These are phyloP conservation scores for Calypte anna DNA, from an alignment of 2,113 vertebrate species.

Conservation along the genomic window DNA sequence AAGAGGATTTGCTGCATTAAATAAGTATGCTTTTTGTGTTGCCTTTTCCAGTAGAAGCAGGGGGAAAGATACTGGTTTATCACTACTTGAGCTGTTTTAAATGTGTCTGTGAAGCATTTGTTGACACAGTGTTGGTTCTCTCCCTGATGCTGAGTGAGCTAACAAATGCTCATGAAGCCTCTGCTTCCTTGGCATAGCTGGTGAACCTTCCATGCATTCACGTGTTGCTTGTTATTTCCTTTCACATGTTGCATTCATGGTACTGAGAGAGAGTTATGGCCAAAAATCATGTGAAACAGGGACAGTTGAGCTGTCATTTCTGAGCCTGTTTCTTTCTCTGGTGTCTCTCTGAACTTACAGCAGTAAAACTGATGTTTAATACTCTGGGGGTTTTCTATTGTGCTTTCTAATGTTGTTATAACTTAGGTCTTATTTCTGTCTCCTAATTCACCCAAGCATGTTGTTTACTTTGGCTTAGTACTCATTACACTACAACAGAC, in stretches of 20 bases:
- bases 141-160: background rate
- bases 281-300: background rate
- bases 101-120: background rate
- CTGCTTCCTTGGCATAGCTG: background rate
- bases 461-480: background rate
- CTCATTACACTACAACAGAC: background rate
- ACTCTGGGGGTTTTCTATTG: background rate
- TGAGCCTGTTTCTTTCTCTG: background rate
- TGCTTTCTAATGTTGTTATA: background rate
- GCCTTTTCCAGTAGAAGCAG: background rate
- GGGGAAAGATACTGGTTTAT: background rate
- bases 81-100: background rate
- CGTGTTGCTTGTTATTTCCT: background rate
- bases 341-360: background rate
- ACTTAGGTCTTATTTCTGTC: background rate
- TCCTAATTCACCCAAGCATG: slow-evolving; percentile 7
- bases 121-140: background rate
- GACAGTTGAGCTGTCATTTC: background rate
- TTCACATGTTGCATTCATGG: accelerated
- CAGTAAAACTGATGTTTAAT: background rate
- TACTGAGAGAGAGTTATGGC: background rate
- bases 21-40: background rate
- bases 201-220: accelerated
- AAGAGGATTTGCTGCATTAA: background rate
- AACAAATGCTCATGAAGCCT: background rate